A percentile compares a stretch with the other conserved stretches of the same genome.
Conservation (phyloP, 2,888 invertebrate genomes). For the Tetropium fuscum region DNA sequence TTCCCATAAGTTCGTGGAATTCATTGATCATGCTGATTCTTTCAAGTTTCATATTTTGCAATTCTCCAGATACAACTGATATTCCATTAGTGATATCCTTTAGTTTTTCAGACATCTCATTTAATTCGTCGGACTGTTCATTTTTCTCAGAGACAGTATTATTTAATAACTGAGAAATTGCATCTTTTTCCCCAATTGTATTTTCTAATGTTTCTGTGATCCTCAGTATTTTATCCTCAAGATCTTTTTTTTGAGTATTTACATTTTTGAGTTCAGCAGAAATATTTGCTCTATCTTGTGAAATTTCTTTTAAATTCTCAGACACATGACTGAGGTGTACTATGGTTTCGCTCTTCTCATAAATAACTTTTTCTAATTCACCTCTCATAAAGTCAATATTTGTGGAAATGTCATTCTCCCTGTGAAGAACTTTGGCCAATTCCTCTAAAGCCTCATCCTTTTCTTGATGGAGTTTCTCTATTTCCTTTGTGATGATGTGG, state of each 20-base stretch:
- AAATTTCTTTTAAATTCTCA: neutral
- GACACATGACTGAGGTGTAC: neutral
- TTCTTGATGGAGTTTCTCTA: neutral
- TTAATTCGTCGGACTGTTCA: neutral
- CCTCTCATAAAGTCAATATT: neutral
- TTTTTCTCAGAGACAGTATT: neutral
- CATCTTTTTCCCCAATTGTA: neutral
- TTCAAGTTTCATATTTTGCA: too few species aligned
- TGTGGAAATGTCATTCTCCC: neutral
- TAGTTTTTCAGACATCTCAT: neutral
- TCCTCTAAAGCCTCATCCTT: neutral
- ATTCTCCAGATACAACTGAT: too few species aligned
- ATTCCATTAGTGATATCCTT: too few species aligned
- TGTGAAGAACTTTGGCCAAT: too few species aligned
- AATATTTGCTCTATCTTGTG: neutral
- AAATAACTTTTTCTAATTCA: conserved; percentile 10
- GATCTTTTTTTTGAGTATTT: neutral
- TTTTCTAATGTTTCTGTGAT: neutral
- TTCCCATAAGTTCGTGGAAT: too few species aligned
- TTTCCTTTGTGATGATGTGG: neutral
- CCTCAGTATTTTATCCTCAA: neutral
- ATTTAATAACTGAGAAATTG: neutral
- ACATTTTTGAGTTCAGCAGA: neutral
- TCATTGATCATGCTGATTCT: too few species aligned
- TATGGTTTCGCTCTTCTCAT: neutral